phyloP scores from a whole-genome alignment of 2,113 vertebrate genomes.

The Agapornis roseicollis region DNA sequence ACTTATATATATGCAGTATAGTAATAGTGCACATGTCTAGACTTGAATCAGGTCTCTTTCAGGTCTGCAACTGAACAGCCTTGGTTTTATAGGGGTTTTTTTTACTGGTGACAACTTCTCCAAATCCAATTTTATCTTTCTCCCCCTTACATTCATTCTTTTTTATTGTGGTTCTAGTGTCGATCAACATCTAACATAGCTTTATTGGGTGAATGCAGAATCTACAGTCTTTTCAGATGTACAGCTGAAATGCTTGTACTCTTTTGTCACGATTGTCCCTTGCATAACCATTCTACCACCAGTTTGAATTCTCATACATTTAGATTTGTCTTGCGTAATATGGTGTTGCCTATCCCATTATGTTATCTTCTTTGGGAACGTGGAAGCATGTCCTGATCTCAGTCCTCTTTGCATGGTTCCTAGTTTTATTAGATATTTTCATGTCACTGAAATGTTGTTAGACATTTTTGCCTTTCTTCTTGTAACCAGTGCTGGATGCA shows the following conservation, averaged over 20 bases:
- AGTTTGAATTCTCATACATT: neutral
- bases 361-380: neutral
- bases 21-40: neutral
- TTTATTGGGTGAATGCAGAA: neutral
- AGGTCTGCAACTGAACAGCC: neutral
- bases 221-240: neutral
- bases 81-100: neutral
- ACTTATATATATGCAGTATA: neutral
- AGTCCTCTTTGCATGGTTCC: neutral
- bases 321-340: neutral
- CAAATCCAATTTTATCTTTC: neutral
- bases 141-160: neutral
- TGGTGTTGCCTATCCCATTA: neutral
- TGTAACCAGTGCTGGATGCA: neutral
- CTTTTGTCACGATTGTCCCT: neutral
- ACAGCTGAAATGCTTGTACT: neutral
- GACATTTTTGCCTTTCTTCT: neutral
- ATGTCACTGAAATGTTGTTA: neutral
- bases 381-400: neutral
- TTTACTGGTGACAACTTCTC: neutral
- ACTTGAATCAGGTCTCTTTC: neutral
- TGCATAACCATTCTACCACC: neutral
- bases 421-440: neutral
- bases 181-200: neutral
- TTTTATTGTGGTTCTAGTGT: neutral